Evolutionary conservation across 2,888 invertebrate genomes (phyloP).

Genomic region (Blastobasis adustella): DNA sequence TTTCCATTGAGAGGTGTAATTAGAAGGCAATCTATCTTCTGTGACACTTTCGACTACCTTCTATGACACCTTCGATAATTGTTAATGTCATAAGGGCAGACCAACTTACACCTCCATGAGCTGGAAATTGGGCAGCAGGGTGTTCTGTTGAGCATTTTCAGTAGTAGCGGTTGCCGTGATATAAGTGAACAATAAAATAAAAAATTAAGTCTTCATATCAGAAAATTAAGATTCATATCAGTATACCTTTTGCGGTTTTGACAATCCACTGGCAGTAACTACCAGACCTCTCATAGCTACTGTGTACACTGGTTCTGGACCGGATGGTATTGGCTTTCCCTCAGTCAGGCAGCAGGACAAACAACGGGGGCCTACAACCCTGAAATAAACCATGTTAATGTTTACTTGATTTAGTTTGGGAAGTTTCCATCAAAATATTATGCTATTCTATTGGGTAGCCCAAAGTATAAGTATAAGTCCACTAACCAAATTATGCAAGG

Average conservation of each 20-base stretch:
- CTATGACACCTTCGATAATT: too few species aligned
- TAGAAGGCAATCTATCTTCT: too few species aligned
- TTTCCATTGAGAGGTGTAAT: too few species aligned
- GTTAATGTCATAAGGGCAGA: too few species aligned
- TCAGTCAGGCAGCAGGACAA: slow-evolving; percentile 82
- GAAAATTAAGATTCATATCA: too few species aligned
- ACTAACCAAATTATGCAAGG: background rate
- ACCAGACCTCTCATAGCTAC: slow-evolving; percentile 85
- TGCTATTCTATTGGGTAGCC: background rate
- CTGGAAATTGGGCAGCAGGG: too few species aligned
- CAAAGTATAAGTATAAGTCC: background rate
- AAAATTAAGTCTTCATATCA: too few species aligned
- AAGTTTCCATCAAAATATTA: background rate
- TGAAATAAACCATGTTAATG: slow-evolving; percentile 29
- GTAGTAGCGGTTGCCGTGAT: too few species aligned
- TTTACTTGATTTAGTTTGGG: background rate
- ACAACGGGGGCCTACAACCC: slow-evolving; percentile 89
- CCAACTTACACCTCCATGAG: too few species aligned
- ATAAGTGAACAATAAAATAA: too few species aligned
- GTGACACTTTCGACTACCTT: too few species aligned
- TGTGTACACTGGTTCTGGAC: slow-evolving; percentile 84
- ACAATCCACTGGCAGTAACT: slow-evolving; percentile 78
- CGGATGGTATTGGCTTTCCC: slow-evolving; percentile 83
- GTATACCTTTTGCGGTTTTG: slow-evolving; percentile 48
- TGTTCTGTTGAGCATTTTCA: too few species aligned